phyloP scores from a whole-genome alignment of 2,797 vertebrate genomes.

The Halcyon leucocephala region DNA sequence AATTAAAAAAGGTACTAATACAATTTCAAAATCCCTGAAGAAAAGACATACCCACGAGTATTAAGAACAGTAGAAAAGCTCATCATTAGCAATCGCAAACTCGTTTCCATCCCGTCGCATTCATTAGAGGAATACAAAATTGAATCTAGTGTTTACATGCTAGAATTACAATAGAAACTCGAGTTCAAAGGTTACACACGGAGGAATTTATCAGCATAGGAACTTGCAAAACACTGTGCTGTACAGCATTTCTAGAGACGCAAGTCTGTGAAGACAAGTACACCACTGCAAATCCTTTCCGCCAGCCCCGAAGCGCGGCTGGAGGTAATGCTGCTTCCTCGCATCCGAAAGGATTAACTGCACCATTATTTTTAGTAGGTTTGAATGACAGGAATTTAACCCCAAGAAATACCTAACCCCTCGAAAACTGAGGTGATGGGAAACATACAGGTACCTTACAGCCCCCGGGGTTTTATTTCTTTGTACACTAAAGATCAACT shows the following conservation, averaged over 20 bases:
- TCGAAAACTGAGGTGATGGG: conserved; percentile 21
- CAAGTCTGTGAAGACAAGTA: conserved; percentile 10
- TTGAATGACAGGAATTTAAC: conserved; percentile 28
- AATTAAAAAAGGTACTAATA: conserved; percentile 55
- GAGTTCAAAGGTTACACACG: conserved; percentile 25
- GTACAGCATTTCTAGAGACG: conserved; percentile 35
- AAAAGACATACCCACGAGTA: conserved; percentile 62
- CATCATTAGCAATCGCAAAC: conserved; percentile 60
- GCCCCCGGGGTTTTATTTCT: conserved; percentile 37
- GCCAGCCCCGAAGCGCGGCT: not conserved
- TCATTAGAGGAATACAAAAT: conserved; percentile 58
- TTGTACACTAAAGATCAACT: conserved; percentile 54
- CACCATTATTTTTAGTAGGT: conserved; percentile 30
- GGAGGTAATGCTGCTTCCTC: conserved; percentile 36
- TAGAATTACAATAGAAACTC: conserved; percentile 44
- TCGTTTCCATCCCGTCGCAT: conserved; percentile 56
- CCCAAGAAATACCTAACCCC: conserved; percentile 48
- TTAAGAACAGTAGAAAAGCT: conserved; percentile 67
- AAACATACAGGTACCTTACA: conserved; percentile 44
- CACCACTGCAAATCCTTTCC: conserved; percentile 5
- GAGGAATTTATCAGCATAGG: conserved; percentile 26
- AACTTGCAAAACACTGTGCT: conserved; percentile 44
- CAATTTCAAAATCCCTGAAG: conserved; percentile 60
- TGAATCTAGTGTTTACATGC: conserved; percentile 56
- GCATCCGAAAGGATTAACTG: conserved; percentile 29